Percentiles rank a stretch among this genome's conserved stretches.
Conservation (phyloP, 2,113 vertebrate species). For the Elgaria multicarinata region DNA sequence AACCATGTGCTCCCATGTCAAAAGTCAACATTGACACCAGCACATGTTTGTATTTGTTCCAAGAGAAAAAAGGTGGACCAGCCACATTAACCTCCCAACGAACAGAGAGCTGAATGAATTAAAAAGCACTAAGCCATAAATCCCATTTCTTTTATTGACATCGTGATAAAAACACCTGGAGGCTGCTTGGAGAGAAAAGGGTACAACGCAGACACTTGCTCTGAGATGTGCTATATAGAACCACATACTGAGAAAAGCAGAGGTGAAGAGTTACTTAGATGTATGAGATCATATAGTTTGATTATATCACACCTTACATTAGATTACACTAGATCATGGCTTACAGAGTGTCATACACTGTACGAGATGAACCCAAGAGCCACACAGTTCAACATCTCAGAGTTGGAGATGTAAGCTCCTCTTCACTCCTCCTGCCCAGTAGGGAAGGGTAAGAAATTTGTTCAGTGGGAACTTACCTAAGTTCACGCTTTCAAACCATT, state of each 20-base stretch:
- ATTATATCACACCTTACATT: slow-evolving; percentile 4
- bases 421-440: neutral
- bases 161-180: slow-evolving; percentile 80
- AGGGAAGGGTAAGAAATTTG: too few species aligned
- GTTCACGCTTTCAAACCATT: too few species aligned
- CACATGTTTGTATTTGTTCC: slow-evolving; percentile 85
- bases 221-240: slow-evolving; percentile 52
- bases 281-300: slow-evolving; percentile 12
- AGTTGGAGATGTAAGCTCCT: neutral
- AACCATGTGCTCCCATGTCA: slow-evolving; percentile 79
- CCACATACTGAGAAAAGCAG: slow-evolving; percentile 61
- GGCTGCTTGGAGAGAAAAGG: slow-evolving; percentile 70
- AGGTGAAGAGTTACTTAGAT: slow-evolving; percentile 69
- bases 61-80: slow-evolving; percentile 82
- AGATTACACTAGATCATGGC: neutral
- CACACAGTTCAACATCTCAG: neutral
- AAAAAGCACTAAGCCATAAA: slow-evolving; percentile 83
- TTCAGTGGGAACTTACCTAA: too few species aligned
- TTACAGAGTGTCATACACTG: slow-evolving; percentile 43
- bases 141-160: slow-evolving; percentile 81
- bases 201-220: slow-evolving; percentile 58
- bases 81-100: slow-evolving; percentile 83
- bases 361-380: slow-evolving; percentile 13
- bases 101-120: slow-evolving; percentile 86
- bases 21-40: slow-evolving; percentile 81